Conservation (phyloP, 2,113 vertebrate species). For the Austrofundulus limnaeus region DNA sequence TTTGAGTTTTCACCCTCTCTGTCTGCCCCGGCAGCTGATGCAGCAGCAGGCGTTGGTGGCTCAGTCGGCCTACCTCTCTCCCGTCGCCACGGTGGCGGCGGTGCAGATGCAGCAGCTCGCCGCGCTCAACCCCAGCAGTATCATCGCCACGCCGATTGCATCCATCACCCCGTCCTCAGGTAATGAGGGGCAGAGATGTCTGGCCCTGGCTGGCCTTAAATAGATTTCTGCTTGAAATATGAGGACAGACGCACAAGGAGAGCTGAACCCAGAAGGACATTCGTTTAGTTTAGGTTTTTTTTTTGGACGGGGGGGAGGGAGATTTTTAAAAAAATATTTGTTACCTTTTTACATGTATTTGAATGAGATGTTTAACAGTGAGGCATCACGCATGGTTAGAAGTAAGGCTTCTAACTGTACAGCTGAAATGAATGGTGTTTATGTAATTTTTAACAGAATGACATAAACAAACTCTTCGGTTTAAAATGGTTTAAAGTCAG, state of each 20-base stretch:
- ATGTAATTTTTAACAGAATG: too few relatives aligned
- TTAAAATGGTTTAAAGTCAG: too few relatives aligned
- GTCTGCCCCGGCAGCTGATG: conserved; percentile 81
- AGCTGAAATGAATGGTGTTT: too few relatives aligned
- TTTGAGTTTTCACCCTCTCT: background rate
- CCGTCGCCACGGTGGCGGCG: conserved; percentile 91
- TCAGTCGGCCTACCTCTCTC: conserved; percentile 95
- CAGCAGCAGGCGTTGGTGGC: conserved; percentile 96
- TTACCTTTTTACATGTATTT: background rate
- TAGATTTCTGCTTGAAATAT: conserved; percentile 69
- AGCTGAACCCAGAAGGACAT: conserved; percentile 47
- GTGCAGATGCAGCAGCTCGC: conserved; percentile 96
- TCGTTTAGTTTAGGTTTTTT: conserved; percentile 11
- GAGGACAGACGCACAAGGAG: conserved; percentile 51
- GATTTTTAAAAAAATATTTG: too few relatives aligned
- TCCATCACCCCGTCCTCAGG: conserved; percentile 94
- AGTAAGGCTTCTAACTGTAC: too few relatives aligned
- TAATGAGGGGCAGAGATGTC: conserved; percentile 68
- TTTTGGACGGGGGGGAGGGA: too few relatives aligned
- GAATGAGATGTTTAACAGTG: background rate
- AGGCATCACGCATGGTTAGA: too few relatives aligned
- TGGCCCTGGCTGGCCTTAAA: conserved; percentile 43
- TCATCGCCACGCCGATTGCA: conserved; percentile 89
- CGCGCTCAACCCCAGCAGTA: conserved; percentile 89
- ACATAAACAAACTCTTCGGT: too few relatives aligned